Conservation (phyloP, 2,113 vertebrate species). For the Fregetta grallaria region DNA sequence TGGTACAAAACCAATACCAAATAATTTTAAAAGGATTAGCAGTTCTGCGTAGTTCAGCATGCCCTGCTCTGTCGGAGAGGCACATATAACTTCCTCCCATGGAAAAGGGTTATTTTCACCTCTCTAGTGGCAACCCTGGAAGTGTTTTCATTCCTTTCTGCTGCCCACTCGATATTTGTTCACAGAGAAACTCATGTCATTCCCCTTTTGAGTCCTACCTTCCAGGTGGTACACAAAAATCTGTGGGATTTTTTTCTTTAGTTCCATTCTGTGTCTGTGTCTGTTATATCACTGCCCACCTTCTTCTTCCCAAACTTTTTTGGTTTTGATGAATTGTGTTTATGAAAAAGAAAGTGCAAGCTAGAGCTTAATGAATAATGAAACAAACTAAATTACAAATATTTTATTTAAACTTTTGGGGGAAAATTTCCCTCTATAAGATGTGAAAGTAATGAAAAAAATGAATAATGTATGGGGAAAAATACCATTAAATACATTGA, state of each 20-base stretch:
- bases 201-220: background rate
- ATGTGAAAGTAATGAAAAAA: conserved; percentile 23
- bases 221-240: background rate
- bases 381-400: background rate
- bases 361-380: background rate
- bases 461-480: conserved; percentile 1
- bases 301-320: background rate
- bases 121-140: background rate
- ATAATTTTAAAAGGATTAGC: background rate
- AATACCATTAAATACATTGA: background rate
- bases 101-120: background rate
- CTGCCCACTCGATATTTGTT: background rate
- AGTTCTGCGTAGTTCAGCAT: background rate
- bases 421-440: background rate
- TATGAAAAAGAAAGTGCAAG: background rate
- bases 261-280: background rate
- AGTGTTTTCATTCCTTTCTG: background rate
- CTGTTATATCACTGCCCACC: background rate
- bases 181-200: background rate
- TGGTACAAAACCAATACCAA: background rate
- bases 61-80: background rate
- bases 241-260: background rate
- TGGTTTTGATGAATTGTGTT: background rate
- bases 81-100: background rate
- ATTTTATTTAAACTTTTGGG: conserved; percentile 14